These are phyloP conservation scores for Cremastinae sp. DNA, from an alignment of 2,888 invertebrate species.

Conservation along the genomic window DNA sequence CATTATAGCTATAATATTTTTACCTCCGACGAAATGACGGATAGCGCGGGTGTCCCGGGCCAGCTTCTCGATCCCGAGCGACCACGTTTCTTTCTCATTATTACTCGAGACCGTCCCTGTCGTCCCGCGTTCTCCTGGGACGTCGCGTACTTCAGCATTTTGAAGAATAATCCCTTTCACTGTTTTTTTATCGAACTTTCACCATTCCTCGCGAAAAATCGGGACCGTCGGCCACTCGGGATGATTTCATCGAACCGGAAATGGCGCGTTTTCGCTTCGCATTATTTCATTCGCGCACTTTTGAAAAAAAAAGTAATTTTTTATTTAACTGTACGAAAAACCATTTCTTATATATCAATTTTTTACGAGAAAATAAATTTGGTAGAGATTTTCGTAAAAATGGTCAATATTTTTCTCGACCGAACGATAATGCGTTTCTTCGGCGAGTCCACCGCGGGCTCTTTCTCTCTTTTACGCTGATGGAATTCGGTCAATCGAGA, in stretches of 20 bases:
- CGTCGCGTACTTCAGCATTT: constrained; percentile 75
- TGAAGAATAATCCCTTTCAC: constrained; percentile 33
- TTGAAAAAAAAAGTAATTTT: too few relatives aligned
- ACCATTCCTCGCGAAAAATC: not conserved
- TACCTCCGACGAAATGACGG: constrained; percentile 76
- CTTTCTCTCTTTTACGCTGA: constrained; percentile 8
- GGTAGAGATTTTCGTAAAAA: too few relatives aligned
- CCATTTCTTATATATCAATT: too few relatives aligned
- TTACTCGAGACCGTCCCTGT: constrained; percentile 70
- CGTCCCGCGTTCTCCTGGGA: constrained; percentile 71
- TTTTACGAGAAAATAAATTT: too few relatives aligned
- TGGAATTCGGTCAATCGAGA: constrained; percentile 58
- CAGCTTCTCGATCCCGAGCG: constrained; percentile 77
- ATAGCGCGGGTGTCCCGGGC: constrained; percentile 77
- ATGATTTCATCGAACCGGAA: constrained; percentile 14
- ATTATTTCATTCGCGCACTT: too few relatives aligned
- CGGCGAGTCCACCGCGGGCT: constrained; percentile 4
- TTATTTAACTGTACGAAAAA: too few relatives aligned
- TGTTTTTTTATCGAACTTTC: constrained; percentile 3
- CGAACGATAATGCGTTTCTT: constrained; percentile 26
- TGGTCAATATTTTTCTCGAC: constrained; percentile 23
- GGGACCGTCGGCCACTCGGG: constrained; percentile 29
- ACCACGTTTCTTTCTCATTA: constrained; percentile 74
- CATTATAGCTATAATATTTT: constrained; percentile 26
- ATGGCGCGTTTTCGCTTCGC: not conserved